Evolutionary conservation across 2,797 vertebrate genomes (phyloP), one percentile per base, ranked within the genome.

Genomic region (Craterocephalus amniculus): DNA sequence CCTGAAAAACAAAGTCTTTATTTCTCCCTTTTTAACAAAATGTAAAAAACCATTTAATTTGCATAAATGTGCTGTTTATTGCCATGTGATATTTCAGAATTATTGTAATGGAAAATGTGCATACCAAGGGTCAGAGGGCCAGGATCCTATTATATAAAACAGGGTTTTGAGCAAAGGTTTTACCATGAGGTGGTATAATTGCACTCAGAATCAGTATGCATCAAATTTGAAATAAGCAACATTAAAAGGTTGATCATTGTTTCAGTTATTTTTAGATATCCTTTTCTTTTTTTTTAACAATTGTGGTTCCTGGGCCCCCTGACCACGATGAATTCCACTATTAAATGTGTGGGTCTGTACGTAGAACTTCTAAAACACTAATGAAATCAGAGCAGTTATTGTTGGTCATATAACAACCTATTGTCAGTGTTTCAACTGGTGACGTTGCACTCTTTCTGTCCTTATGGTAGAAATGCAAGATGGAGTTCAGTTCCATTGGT

Each of bases 401-500:
- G 3, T n/a, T n/a, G n/a, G n/a, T n/a, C n/a, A n/a, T n/a, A n/a
- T n/a, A n/a, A n/a, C n/a, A 1, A 27, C 24, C 32, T 62, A n/a
- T 36, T n/a, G 22, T 6, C 51, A 2, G 14, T 52, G 16, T 32
- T 56, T 64, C 4, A 40, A 65, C 11, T 49, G 38, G 16, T 24
- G 18, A 9, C 43, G 70, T 56, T 14, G 45, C n/a, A 48, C n/a
- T 48, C 8, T 40, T 68, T 54, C 29, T 56, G 12, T 79, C 38
- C 63, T 77, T 61, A 14, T 74, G 43, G 43, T 83, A 99, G 97
- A 96, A 96, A 82, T 93, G 94, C 90, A 93, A 88, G 0, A 60
- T 80, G 0, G 95, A 95, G 48, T 98, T 98, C 70, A 31, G 79
- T 52, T 95, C 94, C 58, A 26, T 99, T 35, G 92, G 93, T 0